Percentiles rank a stretch among this genome's conserved stretches.
Evolutionary conservation across 2,888 invertebrate species (phyloP).

Genomic region (Lepidochitona cinerea): DNA sequence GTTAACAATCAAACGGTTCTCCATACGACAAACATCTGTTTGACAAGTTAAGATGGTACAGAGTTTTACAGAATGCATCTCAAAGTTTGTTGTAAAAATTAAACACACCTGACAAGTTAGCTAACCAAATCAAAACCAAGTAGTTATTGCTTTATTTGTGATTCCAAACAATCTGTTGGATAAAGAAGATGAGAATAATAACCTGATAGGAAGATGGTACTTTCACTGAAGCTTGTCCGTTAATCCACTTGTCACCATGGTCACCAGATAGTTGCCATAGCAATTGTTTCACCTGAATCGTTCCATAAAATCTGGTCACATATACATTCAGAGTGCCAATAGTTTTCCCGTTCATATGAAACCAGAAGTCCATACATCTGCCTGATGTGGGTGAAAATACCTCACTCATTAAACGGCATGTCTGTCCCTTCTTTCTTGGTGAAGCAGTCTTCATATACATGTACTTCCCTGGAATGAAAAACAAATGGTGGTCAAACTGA

Average conservation of each 20-base stretch:
- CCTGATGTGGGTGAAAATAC: slow-evolving; percentile 39
- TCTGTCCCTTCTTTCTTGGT: slow-evolving; percentile 47
- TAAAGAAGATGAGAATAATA: too few relatives aligned
- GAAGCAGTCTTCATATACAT: slow-evolving; percentile 51
- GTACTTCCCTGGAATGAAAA: slow-evolving; percentile 45
- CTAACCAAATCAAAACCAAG: too few relatives aligned
- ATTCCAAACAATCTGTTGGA: too few relatives aligned
- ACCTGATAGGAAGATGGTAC: slow-evolving; percentile 40
- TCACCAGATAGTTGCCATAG: slow-evolving; percentile 52
- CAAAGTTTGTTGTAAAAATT: too few relatives aligned
- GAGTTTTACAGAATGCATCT: too few relatives aligned
- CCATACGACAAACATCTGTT: too few relatives aligned
- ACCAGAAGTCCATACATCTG: slow-evolving; percentile 56
- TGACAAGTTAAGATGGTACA: too few relatives aligned
- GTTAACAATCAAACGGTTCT: too few relatives aligned
- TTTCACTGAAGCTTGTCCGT: slow-evolving; percentile 49
- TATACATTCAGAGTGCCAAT: slow-evolving; percentile 51
- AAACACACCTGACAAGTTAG: too few relatives aligned
- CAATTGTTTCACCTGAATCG: slow-evolving; percentile 45
- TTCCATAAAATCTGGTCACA: slow-evolving; percentile 25
- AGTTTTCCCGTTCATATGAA: slow-evolving; percentile 45
- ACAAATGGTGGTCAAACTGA: too few relatives aligned
- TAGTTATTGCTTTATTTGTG: too few relatives aligned
- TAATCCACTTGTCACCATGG: slow-evolving; percentile 55
- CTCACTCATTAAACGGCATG: slow-evolving; percentile 47